Conservation (phyloP, 1,140 invertebrate species). For the Agraylea sexmaculata region DNA sequence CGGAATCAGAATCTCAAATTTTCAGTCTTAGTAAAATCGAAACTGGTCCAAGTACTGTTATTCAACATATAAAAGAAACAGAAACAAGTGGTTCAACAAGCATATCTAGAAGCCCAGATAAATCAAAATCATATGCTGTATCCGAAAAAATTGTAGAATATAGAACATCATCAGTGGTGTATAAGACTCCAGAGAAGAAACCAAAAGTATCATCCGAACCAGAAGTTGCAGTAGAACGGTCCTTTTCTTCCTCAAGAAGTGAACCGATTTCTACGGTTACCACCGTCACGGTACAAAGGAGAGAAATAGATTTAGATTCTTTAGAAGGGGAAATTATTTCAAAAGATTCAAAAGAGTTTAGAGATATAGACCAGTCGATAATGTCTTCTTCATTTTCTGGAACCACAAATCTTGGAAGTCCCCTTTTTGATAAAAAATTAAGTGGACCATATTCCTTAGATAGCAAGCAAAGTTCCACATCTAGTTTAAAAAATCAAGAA, state of each 20-base stretch:
- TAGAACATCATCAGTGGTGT: constrained; percentile 19
- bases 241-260: constrained; percentile 12
- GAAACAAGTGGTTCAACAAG: constrained; percentile 10
- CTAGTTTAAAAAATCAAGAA: constrained; percentile 36
- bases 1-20: constrained; percentile 20
- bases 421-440: constrained; percentile 16
- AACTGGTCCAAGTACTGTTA: constrained; percentile 17
- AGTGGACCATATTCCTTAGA: constrained; percentile 17
- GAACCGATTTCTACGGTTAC: constrained; percentile 11
- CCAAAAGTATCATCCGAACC: constrained; percentile 11
- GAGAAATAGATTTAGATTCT: constrained; percentile 35
- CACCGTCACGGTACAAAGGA: constrained; percentile 21
- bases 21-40: constrained; percentile 22
- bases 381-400: constrained; percentile 16
- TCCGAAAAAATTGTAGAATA: constrained; percentile 20
- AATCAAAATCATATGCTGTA: constrained; percentile 19
- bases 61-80: constrained; percentile 15
- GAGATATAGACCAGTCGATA: constrained; percentile 25
- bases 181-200: constrained; percentile 20
- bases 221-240: constrained; percentile 17
- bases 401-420: constrained; percentile 13
- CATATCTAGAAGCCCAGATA: constrained; percentile 11
- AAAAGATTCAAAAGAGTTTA: constrained; percentile 32
- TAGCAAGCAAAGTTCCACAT: constrained; percentile 21
- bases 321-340: constrained; percentile 30